These are phyloP conservation scores for Eupithecia centaureata DNA, from an alignment of 2,888 invertebrate species.

Conservation along the genomic window DNA sequence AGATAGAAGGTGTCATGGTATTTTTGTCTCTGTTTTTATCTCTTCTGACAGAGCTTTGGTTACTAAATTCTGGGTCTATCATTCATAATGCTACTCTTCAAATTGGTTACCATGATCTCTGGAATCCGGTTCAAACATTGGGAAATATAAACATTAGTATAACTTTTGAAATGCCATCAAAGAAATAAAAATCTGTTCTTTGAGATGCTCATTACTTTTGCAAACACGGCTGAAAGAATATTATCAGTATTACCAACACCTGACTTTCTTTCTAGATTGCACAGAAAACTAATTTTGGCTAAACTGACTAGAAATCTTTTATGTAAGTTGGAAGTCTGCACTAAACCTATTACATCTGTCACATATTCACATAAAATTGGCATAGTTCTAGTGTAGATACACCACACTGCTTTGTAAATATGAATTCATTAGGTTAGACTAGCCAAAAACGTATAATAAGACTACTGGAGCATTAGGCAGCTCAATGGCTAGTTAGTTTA, in stretches of 20 bases:
- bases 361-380: slow-evolving; percentile 27
- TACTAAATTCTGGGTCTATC: background rate
- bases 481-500: slow-evolving; percentile 44
- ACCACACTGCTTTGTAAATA: slow-evolving; percentile 45
- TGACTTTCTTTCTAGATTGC: background rate
- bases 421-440: slow-evolving; percentile 44
- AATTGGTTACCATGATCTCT: background rate
- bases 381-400: slow-evolving; percentile 28
- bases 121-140: background rate
- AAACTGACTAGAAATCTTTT: background rate
- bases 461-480: slow-evolving; percentile 47
- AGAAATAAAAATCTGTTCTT: background rate
- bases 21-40: background rate
- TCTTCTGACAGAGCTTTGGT: background rate
- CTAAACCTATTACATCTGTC: slow-evolving; percentile 24
- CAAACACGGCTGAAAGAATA: background rate
- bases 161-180: background rate
- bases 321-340: slow-evolving; percentile 29
- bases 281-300: background rate
- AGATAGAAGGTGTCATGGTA: background rate
- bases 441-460: slow-evolving; percentile 45
- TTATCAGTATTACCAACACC: background rate
- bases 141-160: background rate
- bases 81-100: background rate
- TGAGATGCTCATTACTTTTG: background rate